Conservation (phyloP, 2,888 invertebrate species). For the Endomychus coccineus region DNA sequence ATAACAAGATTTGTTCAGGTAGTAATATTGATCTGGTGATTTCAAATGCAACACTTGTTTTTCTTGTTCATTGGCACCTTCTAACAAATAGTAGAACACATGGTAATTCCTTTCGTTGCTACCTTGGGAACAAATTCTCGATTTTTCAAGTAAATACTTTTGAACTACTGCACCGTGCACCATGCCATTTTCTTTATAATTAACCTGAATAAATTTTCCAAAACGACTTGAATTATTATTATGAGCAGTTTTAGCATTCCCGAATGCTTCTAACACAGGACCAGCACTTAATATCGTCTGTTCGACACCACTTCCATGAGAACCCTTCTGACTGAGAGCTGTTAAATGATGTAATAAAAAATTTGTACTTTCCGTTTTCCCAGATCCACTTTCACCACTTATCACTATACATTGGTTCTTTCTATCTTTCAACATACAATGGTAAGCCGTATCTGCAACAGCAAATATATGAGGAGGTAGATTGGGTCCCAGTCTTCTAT, state of each 20-base stretch:
- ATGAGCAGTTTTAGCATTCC: constrained; percentile 97
- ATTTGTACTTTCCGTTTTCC: constrained; percentile 95
- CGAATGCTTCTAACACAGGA: constrained; percentile 94
- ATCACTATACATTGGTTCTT: constrained; percentile 93
- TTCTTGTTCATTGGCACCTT: constrained; percentile 81
- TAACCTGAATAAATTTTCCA: constrained; percentile 94
- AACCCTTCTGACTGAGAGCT: constrained; percentile 89
- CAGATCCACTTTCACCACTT: constrained; percentile 91
- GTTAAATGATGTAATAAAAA: constrained; percentile 91
- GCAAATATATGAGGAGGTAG: constrained; percentile 96
- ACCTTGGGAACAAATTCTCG: constrained; percentile 89
- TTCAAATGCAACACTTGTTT: constrained; percentile 73
- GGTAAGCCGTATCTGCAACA: constrained; percentile 89
- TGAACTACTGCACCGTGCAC: constrained; percentile 96
- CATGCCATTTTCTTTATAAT: constrained; percentile 97
- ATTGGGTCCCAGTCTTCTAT: constrained; percentile 81
- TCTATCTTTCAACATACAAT: constrained; percentile 86
- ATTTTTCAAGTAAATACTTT: constrained; percentile 93
- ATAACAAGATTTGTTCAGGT: constrained; percentile 83
- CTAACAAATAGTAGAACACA: constrained; percentile 92
- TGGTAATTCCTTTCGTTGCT: constrained; percentile 94
- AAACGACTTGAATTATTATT: constrained; percentile 96
- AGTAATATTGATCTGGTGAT: constrained; percentile 82
- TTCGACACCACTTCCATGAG: constrained; percentile 91
- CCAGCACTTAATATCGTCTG: constrained; percentile 94